These are phyloP conservation scores for Morpho deidamia DNA, from an alignment of 2,888 invertebrate genomes.

Conservation along the genomic window DNA sequence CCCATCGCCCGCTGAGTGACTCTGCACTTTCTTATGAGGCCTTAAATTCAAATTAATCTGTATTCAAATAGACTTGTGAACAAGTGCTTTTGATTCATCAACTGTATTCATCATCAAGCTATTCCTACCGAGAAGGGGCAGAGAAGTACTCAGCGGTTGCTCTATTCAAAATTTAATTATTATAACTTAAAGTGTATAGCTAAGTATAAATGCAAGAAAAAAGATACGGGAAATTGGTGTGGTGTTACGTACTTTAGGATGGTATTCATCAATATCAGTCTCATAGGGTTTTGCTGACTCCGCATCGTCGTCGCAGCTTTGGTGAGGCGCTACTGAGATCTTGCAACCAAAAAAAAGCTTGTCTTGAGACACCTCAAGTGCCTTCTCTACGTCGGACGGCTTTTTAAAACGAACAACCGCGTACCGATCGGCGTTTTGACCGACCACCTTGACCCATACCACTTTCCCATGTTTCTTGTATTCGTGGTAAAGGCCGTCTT, in stretches of 20 bases:
- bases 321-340: constrained; percentile 96
- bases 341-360: constrained; percentile 98
- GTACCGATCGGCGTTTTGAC: constrained; percentile 93
- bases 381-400: constrained; percentile 97
- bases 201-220: neutral
- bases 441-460: constrained; percentile 95
- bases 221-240: neutral
- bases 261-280: constrained; percentile 97
- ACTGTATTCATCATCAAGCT: too few relatives aligned
- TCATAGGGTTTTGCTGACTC: constrained; percentile 93
- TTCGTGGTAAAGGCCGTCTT: constrained; percentile 98
- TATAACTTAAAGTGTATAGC: too few relatives aligned
- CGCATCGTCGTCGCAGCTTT: constrained; percentile 92
- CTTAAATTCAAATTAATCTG: too few relatives aligned
- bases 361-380: constrained; percentile 96
- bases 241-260: constrained; percentile 85
- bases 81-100: too few relatives aligned
- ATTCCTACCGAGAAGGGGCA: too few relatives aligned
- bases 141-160: too few relatives aligned
- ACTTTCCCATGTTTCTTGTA: constrained; percentile 99
- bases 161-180: too few relatives aligned
- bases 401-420: constrained; percentile 96
- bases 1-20: too few relatives aligned
- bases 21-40: too few relatives aligned
- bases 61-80: too few relatives aligned